phyloP scores from a whole-genome alignment of 2,797 vertebrate species.

The Karalla daura region DNA sequence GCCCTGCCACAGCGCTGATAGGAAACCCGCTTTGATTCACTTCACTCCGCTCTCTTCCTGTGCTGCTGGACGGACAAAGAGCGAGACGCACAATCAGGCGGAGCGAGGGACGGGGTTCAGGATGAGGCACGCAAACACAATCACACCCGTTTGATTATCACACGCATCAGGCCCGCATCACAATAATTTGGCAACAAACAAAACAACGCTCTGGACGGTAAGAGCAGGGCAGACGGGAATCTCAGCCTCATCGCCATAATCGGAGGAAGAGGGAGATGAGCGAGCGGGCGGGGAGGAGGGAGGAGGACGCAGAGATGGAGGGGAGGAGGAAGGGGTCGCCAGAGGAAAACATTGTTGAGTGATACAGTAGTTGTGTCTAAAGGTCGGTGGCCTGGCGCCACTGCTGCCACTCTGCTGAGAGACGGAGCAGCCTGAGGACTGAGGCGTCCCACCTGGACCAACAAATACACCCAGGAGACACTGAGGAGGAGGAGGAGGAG shows the following conservation, averaged over 20 bases:
- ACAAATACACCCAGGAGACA: constrained; percentile 35
- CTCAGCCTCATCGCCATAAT: constrained; percentile 46
- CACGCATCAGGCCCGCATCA: constrained; percentile 23
- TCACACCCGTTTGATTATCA: constrained; percentile 43
- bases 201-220: constrained; percentile 38
- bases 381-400: constrained; percentile 78
- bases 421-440: constrained; percentile 71
- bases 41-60: constrained; percentile 65
- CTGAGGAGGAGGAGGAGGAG: constrained; percentile 5
- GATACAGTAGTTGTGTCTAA: constrained; percentile 87
- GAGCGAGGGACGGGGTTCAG: not conserved
- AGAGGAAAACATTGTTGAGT: constrained; percentile 72
- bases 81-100: constrained; percentile 38
- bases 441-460: constrained; percentile 76
- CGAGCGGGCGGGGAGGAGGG: not conserved
- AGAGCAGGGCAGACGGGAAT: constrained; percentile 35
- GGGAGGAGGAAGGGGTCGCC: constrained; percentile 46
- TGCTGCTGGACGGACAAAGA: constrained; percentile 50
- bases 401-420: constrained; percentile 75
- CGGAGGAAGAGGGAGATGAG: constrained; percentile 57
- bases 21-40: constrained; percentile 66
- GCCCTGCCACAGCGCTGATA: constrained; percentile 41
- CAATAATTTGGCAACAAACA: constrained; percentile 53
- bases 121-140: constrained; percentile 40
- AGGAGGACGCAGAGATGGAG: constrained; percentile 24